Percentiles rank a stretch among this genome's conserved stretches.
Evolutionary conservation across 2,888 invertebrate genomes (phyloP).

Genomic region (Campaea margaritaria): DNA sequence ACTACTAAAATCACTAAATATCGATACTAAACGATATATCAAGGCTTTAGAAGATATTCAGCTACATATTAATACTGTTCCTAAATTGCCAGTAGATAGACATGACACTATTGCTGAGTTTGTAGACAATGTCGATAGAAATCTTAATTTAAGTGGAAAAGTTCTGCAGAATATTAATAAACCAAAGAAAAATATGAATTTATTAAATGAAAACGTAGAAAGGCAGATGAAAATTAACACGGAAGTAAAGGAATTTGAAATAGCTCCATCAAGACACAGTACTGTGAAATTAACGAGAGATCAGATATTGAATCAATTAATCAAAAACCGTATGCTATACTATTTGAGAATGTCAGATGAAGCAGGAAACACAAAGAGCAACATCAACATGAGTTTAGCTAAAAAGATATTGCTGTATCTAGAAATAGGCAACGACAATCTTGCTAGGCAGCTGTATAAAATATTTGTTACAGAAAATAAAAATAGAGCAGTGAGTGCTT

Average conservation of each 20-base stretch:
- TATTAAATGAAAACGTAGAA: no score
- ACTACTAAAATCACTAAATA: conserved; percentile 62
- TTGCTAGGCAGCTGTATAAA: conserved; percentile 71
- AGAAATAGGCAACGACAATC: conserved; percentile 58
- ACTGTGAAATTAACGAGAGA: conserved; percentile 60
- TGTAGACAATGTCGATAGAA: conserved; percentile 53
- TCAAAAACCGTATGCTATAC: conserved; percentile 63
- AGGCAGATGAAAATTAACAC: no score
- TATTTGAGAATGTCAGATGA: conserved; percentile 63
- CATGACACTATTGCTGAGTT: conserved; percentile 57
- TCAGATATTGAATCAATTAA: conserved; percentile 68
- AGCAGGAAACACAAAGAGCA: conserved; percentile 46
- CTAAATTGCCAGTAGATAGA: conserved; percentile 47
- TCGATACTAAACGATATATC: conserved; percentile 56
- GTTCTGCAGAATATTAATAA: conserved; percentile 27
- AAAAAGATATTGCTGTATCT: conserved; percentile 62
- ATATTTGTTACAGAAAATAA: conserved; percentile 56
- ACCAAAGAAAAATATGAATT: not conserved
- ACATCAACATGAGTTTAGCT: conserved; percentile 66
- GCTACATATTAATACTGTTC: conserved; percentile 39
- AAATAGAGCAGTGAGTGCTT: conserved; percentile 19
- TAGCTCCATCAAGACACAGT: not conserved
- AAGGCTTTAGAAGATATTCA: conserved; percentile 56
- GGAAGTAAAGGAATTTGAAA: not conserved
- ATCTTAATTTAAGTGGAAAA: conserved; percentile 57